Conservation (phyloP, 1,140 invertebrate genomes). For the Camponotus vicinus region DNA sequence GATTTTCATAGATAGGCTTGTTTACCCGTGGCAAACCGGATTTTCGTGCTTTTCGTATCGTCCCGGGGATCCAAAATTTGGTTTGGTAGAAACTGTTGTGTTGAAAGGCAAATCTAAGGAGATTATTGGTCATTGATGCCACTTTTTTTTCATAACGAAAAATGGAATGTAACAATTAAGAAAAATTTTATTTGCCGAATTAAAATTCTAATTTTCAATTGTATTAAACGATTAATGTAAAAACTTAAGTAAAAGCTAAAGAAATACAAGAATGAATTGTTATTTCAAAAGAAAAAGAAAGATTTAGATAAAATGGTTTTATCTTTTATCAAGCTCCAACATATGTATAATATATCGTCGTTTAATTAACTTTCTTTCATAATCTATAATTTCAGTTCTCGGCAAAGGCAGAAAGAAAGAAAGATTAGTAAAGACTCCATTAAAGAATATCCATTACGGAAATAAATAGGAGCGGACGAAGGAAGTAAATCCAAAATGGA, state of each 20-base stretch:
- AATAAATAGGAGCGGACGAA: conserved; percentile 37
- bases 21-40: conserved; percentile 42
- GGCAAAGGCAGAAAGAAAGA: conserved; percentile 15
- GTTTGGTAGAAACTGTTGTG: conserved; percentile 37
- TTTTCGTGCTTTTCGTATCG: conserved; percentile 31
- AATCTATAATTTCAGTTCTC: conserved; percentile 55
- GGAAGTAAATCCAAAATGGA: conserved; percentile 44
- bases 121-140: conserved; percentile 32
- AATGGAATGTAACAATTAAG: conserved; percentile 12
- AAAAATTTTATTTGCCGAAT: neutral
- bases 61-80: neutral
- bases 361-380: conserved; percentile 53
- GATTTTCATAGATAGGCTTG: conserved; percentile 49
- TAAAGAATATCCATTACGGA: conserved; percentile 66
- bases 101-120: conserved; percentile 49
- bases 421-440: conserved; percentile 45
- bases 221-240: neutral
- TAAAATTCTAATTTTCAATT: neutral
- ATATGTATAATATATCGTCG: neutral
- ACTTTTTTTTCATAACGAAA: neutral
- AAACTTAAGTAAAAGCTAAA: neutral
- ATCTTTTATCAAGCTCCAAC: conserved; percentile 12
- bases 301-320: conserved; percentile 10
- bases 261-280: neutral
- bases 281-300: neutral